A percentile compares a stretch with the other conserved stretches of the same genome.
phyloP scores from a whole-genome alignment of 2,888 invertebrate species.

The Drosophila atroscutellata region DNA sequence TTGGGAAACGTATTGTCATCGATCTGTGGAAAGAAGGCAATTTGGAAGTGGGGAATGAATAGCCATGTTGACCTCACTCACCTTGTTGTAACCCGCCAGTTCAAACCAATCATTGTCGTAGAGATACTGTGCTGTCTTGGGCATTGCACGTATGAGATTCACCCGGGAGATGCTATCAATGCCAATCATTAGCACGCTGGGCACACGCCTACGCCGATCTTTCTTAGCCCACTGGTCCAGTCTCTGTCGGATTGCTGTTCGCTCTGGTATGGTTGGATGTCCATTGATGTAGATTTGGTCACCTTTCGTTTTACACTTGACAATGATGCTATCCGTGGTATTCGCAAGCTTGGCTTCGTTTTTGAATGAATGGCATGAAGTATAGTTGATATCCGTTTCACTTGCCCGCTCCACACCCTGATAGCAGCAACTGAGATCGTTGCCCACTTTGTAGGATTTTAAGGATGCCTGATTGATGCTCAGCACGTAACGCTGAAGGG shows the following conservation, averaged over 20 bases:
- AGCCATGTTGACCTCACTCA: constrained; percentile 60
- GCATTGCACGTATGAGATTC: constrained; percentile 91
- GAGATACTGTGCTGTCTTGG: constrained; percentile 89
- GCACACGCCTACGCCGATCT: constrained; percentile 48
- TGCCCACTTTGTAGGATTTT: constrained; percentile 61
- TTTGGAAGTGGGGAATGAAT: background rate
- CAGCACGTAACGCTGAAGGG: constrained; percentile 73
- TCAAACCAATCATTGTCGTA: constrained; percentile 89
- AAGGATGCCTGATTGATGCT: constrained; percentile 72
- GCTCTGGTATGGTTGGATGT: constrained; percentile 87
- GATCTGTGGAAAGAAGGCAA: constrained; percentile 85
- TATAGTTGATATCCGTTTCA: constrained; percentile 78
- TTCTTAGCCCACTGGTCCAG: constrained; percentile 72
- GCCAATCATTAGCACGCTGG: constrained; percentile 92
- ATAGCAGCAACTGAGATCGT: constrained; percentile 81
- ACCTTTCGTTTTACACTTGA: constrained; percentile 85
- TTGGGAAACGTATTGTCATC: constrained; percentile 97
- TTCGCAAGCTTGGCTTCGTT: constrained; percentile 80
- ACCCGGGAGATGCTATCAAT: constrained; percentile 94
- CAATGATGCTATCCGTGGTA: constrained; percentile 85
- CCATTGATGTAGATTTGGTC: constrained; percentile 84
- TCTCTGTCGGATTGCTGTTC: constrained; percentile 86
- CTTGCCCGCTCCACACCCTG: constrained; percentile 78
- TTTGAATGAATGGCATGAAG: constrained; percentile 85
- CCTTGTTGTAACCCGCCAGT: constrained; percentile 90